phyloP scores from a whole-genome alignment of 2,797 vertebrate species.

The Lateolabrax maculatus region DNA sequence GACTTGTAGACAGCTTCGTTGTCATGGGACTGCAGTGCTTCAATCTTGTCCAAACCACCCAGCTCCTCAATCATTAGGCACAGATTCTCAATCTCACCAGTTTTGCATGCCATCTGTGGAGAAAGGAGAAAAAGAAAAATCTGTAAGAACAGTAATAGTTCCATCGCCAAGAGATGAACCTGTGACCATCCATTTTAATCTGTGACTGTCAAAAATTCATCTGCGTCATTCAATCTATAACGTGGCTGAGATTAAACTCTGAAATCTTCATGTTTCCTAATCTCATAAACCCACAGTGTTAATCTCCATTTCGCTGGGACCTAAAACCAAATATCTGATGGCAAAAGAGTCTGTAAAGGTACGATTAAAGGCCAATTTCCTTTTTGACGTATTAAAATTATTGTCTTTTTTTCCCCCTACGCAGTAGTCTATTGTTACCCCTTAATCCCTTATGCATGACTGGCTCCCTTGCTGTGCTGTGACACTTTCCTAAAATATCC shows the following conservation, averaged over 20 bases:
- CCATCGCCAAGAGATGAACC: not conserved
- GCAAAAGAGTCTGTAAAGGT: not conserved
- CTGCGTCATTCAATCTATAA: not conserved
- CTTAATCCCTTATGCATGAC: not conserved
- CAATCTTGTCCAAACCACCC: conserved; percentile 92
- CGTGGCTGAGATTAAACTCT: conserved; percentile 1
- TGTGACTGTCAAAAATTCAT: not conserved
- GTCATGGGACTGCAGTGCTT: conserved; percentile 92
- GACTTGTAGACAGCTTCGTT: conserved; percentile 92
- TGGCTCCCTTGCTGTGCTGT: no score
- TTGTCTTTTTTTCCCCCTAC: not conserved
- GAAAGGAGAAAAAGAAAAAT: not conserved
- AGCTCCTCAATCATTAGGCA: conserved; percentile 93
- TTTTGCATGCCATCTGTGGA: conserved; percentile 89
- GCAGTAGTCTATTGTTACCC: not conserved
- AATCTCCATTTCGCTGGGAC: not conserved
- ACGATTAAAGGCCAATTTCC: not conserved
- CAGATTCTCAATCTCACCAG: conserved; percentile 90
- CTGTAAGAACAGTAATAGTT: not conserved
- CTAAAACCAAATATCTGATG: not conserved
- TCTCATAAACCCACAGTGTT: not conserved
- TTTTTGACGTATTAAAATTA: not conserved
- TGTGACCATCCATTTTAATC: conserved; percentile 12
- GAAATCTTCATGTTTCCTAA: conserved; percentile 16
- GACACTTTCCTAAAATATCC: no score